phyloP scores from a whole-genome alignment of 2,888 invertebrate species.

The Amphipyra tragopoginis region DNA sequence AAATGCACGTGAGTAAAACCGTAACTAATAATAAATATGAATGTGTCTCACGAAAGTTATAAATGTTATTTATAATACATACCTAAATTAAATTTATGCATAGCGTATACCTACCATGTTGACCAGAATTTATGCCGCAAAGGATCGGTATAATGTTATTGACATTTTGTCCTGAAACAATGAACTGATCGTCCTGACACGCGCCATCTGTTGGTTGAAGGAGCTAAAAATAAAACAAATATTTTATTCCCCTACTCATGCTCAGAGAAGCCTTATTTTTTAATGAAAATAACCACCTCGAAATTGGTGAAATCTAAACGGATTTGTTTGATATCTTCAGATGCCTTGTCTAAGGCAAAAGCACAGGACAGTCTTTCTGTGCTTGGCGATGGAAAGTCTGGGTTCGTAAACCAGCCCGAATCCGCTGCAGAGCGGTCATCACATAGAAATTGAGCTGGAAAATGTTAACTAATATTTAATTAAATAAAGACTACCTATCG shows the following conservation, averaged over 20 bases:
- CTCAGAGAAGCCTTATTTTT: neutral
- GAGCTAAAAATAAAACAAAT: slow-evolving; percentile 83
- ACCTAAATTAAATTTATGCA: too few relatives aligned
- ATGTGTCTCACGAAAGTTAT: too few relatives aligned
- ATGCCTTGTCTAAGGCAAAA: slow-evolving; percentile 91
- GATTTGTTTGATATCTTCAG: slow-evolving; percentile 91
- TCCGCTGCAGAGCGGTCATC: slow-evolving; percentile 91
- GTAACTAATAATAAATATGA: too few relatives aligned
- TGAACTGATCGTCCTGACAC: slow-evolving; percentile 92
- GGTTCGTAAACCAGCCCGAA: slow-evolving; percentile 93
- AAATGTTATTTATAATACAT: too few relatives aligned
- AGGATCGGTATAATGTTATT: slow-evolving; percentile 92
- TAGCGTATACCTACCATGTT: slow-evolving; percentile 89
- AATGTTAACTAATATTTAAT: too few relatives aligned
- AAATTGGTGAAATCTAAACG: slow-evolving; percentile 92
- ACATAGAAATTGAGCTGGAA: slow-evolving; percentile 91
- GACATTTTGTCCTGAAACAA: slow-evolving; percentile 92
- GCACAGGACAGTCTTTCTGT: slow-evolving; percentile 91
- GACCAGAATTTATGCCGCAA: slow-evolving; percentile 94
- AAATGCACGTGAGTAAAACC: too few relatives aligned
- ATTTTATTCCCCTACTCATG: too few relatives aligned
- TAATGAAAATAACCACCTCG: slow-evolving; percentile 86
- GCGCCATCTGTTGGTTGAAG: slow-evolving; percentile 92
- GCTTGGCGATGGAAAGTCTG: slow-evolving; percentile 91
- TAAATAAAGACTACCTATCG: too few relatives aligned